Base-by-base conservation (phyloP, 2,888 invertebrate genomes). In the Andrena bicolor region DNA sequence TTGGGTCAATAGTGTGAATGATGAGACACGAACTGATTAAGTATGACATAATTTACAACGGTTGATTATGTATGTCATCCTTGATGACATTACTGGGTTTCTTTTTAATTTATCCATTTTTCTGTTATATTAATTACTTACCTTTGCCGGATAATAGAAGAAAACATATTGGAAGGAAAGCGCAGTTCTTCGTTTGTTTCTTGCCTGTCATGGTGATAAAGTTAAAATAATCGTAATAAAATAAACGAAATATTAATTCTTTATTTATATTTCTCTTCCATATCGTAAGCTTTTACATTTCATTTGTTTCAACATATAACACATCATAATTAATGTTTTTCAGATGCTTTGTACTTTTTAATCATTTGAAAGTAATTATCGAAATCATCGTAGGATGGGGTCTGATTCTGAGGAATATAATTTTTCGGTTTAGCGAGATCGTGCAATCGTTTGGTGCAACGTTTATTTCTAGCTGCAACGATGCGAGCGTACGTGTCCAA, bases 401-500 rank as follows among this genome's bases (percentile, higher is more conserved):
- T n/a, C 1, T 20, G 61, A 1, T n/a, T 26, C 0, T 4, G 13
- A 0, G 56, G 51, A 51, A 30, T 65, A 28, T 26, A 71, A 48
- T 41, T 72, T 64, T 83, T 90, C 10, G 90, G 86, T 72, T 77
- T 90, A 0, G 87, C 83, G 1, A 90, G 80, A 30, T 88, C 86
- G 10, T 76, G 83, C 30, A 90, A 56, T 10, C 88, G 86, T 76
- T 86, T 87, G 4, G 91, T 80, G 6, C 83, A 89, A 48, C 86
- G 84, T 61, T 69, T 90, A 48, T 90, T 83, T 28, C 88, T 87
- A 5, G 80, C 81, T 2, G 87, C 86, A 7, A 80, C 81, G 41
- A 91, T 89, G 2, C 86, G 81, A 10, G 90, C 90, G 35, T 90
- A 90, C 5, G 84, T 86, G 63, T 90, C 86, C 26, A 89, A 72